Conservation (phyloP, 2,888 invertebrate species). For the Stomorhina lunata region DNA sequence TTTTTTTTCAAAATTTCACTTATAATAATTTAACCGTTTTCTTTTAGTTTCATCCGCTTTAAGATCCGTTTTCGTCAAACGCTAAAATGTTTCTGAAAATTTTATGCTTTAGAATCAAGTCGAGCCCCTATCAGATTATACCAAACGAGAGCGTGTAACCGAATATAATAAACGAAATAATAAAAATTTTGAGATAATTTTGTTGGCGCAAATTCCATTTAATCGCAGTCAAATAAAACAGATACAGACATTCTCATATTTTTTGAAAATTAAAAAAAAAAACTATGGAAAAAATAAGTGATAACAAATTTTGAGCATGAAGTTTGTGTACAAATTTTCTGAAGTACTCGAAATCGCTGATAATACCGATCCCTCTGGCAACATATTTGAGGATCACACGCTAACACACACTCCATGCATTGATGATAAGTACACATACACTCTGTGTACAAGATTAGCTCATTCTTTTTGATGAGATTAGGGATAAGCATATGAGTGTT, state of each 20-base stretch:
- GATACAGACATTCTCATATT: not conserved
- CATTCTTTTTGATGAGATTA: not conserved
- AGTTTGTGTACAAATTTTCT: not conserved
- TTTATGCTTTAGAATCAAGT: conserved; percentile 36
- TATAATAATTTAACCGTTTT: not conserved
- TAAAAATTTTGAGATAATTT: conserved; percentile 8
- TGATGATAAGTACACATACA: not conserved
- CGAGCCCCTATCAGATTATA: conserved; percentile 68
- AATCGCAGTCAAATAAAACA: not conserved
- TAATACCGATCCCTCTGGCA: conserved; percentile 27
- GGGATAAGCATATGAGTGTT: conserved; percentile 6
- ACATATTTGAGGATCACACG: not conserved
- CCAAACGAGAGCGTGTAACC: not conserved
- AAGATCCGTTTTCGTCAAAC: conserved; percentile 72
- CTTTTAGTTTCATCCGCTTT: conserved; percentile 47
- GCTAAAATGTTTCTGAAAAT: conserved; percentile 73
- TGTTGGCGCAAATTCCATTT: conserved; percentile 19
- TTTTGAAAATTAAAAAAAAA: not conserved
- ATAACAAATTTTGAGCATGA: conserved; percentile 45
- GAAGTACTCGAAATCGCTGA: conserved; percentile 23
- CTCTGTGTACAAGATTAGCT: conserved; percentile 20
- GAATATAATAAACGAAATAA: not conserved
- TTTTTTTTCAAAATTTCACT: conserved; percentile 24
- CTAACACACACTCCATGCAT: not conserved
- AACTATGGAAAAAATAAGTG: conserved; percentile 2